Evolutionary conservation across 2,888 invertebrate genomes (phyloP).

Genomic region (Plusia festucae): DNA sequence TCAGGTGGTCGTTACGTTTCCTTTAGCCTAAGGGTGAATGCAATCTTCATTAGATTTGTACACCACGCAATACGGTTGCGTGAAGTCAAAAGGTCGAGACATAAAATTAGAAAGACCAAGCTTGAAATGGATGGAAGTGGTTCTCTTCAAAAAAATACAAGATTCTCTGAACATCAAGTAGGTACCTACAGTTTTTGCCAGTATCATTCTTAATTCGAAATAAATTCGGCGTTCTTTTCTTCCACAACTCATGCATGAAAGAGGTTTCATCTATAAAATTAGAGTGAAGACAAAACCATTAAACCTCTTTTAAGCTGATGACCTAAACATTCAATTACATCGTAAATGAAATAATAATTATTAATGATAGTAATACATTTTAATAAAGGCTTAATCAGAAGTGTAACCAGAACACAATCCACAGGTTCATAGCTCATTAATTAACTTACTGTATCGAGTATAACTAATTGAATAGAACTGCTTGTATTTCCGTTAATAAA

Average conservation of each 20-base stretch:
- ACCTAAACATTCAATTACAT: neutral
- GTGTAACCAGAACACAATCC: conserved; percentile 42
- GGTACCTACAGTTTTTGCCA: too few species aligned
- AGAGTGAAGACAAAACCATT: neutral
- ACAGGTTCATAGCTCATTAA: conserved; percentile 60
- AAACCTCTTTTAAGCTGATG: neutral
- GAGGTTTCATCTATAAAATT: too few species aligned
- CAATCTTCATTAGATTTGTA: conserved; percentile 84
- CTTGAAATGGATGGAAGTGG: conserved; percentile 21
- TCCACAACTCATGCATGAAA: too few species aligned
- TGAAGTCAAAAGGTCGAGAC: conserved; percentile 38
- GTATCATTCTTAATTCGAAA: too few species aligned
- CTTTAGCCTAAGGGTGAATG: conserved; percentile 71
- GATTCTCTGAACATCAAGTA: too few species aligned
- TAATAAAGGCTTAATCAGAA: conserved; percentile 40
- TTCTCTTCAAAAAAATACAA: neutral
- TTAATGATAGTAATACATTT: neutral
- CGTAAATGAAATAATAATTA: neutral
- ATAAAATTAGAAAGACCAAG: conserved; percentile 13
- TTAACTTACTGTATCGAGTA: conserved; percentile 46
- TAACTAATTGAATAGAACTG: conserved; percentile 77
- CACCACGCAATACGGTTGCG: conserved; percentile 53
- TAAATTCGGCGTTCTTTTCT: too few species aligned
- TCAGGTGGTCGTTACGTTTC: conserved; percentile 86
- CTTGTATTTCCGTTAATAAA: conserved; percentile 78